Percentiles rank a stretch among this genome's conserved stretches.
Evolutionary conservation across 53 echinoderm and acorn worm genomes (phyloP).

Genomic region (Holothuria leucospilota): DNA sequence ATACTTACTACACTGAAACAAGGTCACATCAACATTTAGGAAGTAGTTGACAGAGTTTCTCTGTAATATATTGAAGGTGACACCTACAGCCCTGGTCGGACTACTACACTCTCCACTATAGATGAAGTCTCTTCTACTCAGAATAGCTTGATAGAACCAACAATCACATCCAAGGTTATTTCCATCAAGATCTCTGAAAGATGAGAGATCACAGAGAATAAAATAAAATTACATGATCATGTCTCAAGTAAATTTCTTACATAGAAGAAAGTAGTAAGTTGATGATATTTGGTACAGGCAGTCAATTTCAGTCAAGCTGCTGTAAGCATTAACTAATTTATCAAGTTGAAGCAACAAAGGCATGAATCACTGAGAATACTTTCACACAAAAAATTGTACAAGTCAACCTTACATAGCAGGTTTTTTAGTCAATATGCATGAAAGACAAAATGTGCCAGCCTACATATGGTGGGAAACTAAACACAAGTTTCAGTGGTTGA

Average conservation of each 20-base stretch:
- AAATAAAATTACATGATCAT: slow-evolving; percentile 32
- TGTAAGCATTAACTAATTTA: too few relatives aligned
- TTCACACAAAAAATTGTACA: too few relatives aligned
- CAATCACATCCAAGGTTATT: slow-evolving; percentile 84
- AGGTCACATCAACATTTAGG: slow-evolving; percentile 14
- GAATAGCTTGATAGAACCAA: slow-evolving; percentile 70
- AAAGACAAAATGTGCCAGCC: too few relatives aligned
- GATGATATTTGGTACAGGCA: too few relatives aligned
- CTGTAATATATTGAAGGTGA: slow-evolving; percentile 44
- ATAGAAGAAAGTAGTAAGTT: too few relatives aligned
- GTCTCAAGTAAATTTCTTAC: neutral
- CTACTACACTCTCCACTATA: slow-evolving; percentile 71
- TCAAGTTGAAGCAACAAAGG: too few relatives aligned
- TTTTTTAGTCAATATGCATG: too few relatives aligned
- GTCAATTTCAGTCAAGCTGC: too few relatives aligned
- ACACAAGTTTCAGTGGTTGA: too few relatives aligned
- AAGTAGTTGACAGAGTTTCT: slow-evolving; percentile 50
- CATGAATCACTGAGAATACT: too few relatives aligned
- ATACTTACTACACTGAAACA: slow-evolving; percentile 81
- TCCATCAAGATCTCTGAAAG: slow-evolving; percentile 61
- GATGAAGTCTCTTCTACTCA: slow-evolving; percentile 39
- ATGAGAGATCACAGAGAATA: neutral
- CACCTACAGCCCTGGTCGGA: slow-evolving; percentile 64
- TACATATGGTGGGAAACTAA: too few relatives aligned
- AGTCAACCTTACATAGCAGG: too few relatives aligned